A percentile compares a stretch with the other conserved stretches of the same genome.
These are phyloP conservation scores for Corvus hawaiiensis DNA, from an alignment of 2,113 vertebrate genomes.

Conservation along the genomic window DNA sequence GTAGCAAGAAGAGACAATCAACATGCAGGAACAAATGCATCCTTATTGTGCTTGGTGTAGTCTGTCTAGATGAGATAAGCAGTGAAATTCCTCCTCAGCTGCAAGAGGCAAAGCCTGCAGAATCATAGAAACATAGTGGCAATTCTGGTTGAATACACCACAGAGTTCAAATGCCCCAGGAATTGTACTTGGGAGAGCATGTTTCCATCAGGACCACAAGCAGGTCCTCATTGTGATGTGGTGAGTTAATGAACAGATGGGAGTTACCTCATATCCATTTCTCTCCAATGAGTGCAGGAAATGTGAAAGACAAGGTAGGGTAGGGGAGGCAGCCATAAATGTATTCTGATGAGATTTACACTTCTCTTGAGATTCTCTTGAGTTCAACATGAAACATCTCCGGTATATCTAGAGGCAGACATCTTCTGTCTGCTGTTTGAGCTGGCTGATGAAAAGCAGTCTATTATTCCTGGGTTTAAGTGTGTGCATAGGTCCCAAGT, in stretches of 20 bases:
- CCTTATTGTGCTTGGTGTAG: neutral
- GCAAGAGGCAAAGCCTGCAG: neutral
- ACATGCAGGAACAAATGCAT: neutral
- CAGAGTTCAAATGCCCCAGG: rapidly evolving
- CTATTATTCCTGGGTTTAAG: neutral
- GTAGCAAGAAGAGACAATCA: neutral
- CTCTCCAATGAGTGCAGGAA: neutral
- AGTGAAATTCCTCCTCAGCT: neutral
- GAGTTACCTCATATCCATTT: neutral
- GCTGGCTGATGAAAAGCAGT: neutral
- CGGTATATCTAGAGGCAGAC: neutral
- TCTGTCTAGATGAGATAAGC: neutral
- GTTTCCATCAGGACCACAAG: neutral
- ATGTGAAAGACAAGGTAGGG: neutral
- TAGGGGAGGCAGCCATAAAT: neutral
- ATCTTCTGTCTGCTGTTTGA: neutral
- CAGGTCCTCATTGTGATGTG: neutral
- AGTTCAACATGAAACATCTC: neutral
- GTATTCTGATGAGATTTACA: neutral
- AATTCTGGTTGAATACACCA: neutral
- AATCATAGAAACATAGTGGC: neutral
- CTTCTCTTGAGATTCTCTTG: neutral
- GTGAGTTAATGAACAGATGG: neutral
- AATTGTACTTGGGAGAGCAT: neutral
- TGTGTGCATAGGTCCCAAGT: neutral